Base-by-base conservation (phyloP, 2,113 vertebrate genomes). In the Pseudopipra pipra region DNA sequence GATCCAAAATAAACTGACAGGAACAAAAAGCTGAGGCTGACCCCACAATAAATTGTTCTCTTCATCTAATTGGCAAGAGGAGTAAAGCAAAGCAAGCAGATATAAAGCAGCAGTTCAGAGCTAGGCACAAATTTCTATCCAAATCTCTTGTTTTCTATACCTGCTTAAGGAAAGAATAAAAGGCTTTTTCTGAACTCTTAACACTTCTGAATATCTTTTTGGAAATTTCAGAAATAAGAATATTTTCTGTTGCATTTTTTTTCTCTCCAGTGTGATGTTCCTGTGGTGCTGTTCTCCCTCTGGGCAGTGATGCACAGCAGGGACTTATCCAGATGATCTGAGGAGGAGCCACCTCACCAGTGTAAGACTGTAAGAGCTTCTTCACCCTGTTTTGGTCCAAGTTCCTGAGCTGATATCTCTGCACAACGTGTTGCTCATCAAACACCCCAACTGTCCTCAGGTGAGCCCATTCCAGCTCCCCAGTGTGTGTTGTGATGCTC, bases 271-370 rank as follows among this genome's bases (percentile, higher is more conserved):
- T 1, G 0, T 22, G 78, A 33, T 23, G 39, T 20, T 44, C 16
- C 41, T 0, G 0, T 52, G 16, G 41, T 28, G 39, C 39, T 31
- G 1, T 59, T 74, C 25, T 20, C 16, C 4, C 33, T 19, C 31
- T 0, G 0, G 24, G 12, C 56, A 49, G 72, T 2, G 1, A 33
- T 35, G 18, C 20, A 0, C 8, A 28, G 49, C n/a, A 28, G 44
- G 44, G 55, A 59, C 22, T 33, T n/a, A 33, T 25, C 62, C 24
- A 28, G n/a, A 7, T 2, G 21, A 30, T 18, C 17, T 30, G 33
- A 46, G 28, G 11, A 8, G 51, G 35, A 87, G 21, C 22, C 52
- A 61, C 15, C 24, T 65, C 55, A 27, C 0, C 0, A 33, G 8
- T 5, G 30, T 14, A 2, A 13, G 24, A 30, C 19, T 24, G 47